Base-by-base conservation (phyloP, 2,797 vertebrate genomes). In the Esox lucius region DNA sequence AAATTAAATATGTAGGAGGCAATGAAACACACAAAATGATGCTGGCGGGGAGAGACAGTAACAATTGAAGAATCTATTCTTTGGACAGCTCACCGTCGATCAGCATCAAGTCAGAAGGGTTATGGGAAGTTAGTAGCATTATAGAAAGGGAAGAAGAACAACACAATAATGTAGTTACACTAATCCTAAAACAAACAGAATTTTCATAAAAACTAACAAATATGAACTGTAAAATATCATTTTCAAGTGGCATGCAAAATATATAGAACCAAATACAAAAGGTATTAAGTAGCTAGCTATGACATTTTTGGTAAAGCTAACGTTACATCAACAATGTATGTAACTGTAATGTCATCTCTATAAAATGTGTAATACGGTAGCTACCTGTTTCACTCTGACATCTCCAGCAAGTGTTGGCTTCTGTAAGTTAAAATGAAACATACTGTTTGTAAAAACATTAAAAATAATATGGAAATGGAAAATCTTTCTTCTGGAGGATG, bases 311-410 rank as follows among this genome's bases (percentile, higher is more conserved):
- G 48, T 68, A 42, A 42, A 22, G 66, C 8, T 28, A 13, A 31
- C 42, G 1, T 46, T 13, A 46, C 15, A 33, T 31, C 62, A 13
- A 17, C 62, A 65, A 61, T 22, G 12, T n/a, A 51, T 33, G 22
- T 31, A 72, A 42, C 16, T 19, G 35, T 13, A 67, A 68, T 12
- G 8, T 68, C 0, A 42, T 39, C 9, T n/a, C 33, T n/a, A 68
- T 68, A 42, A 33, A 56, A 53, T 31, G 33, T 53, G 59, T 51
- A 76, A 75, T 68, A 72, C 11, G 56, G 22, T 61, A 61, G 61
- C 77, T 93, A 93, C 92, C 93, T 92, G 93, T 91, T 90, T 93
- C 92, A 83, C 89, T 91, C 87, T 93, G 93, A 91, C 91, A 93
- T 88, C 91, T 92, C 93, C 93, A 92, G 92, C 91, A 93, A 79